A percentile compares a stretch with the other conserved stretches of the same genome.
These are phyloP conservation scores for Octomys mimax DNA, from an alignment of 2,797 vertebrate genomes.

Conservation along the genomic window DNA sequence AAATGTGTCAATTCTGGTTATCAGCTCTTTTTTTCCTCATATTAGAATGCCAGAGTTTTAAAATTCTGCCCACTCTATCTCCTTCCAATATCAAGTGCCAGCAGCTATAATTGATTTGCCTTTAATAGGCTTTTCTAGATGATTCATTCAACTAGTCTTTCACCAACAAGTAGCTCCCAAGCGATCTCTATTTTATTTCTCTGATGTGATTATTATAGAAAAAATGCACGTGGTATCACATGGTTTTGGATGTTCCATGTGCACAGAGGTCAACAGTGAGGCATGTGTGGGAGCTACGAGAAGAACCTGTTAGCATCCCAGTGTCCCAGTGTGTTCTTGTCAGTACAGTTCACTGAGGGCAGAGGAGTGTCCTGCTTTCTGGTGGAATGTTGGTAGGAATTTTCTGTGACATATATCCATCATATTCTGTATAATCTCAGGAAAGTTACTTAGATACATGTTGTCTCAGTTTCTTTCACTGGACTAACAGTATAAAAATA, in stretches of 20 bases:
- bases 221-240: background rate
- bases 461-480: background rate
- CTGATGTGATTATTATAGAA: background rate
- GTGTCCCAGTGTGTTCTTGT: fast-evolving
- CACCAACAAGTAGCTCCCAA: background rate
- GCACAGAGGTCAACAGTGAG: too few relatives aligned
- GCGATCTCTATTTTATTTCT: background rate
- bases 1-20: background rate
- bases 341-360: background rate
- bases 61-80: background rate
- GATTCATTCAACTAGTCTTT: background rate
- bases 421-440: background rate
- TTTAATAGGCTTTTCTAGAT: background rate
- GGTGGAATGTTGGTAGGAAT: background rate
- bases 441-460: background rate
- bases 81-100: fast-evolving
- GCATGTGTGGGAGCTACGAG: background rate
- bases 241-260: background rate
- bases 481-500: background rate
- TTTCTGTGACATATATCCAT: background rate
- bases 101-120: background rate
- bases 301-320: background rate
- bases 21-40: background rate
- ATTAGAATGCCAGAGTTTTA: background rate
- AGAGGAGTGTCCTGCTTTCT: background rate